Evolutionary conservation across 2,113 vertebrate species (phyloP).

Genomic region (Chloropsis hardwickii): DNA sequence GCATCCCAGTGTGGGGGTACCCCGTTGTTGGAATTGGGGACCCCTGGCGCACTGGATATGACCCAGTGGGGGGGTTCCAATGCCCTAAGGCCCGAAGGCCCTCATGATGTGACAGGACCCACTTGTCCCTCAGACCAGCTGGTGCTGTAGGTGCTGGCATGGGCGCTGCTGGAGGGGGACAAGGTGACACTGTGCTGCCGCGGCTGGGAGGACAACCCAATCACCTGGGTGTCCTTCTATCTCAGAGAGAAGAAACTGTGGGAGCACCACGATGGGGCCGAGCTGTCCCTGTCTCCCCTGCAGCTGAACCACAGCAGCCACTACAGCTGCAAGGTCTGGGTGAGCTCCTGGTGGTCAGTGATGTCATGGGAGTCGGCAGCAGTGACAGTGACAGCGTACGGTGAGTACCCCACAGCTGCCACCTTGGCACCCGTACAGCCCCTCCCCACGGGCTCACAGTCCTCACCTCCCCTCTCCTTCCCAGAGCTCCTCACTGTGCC

Average conservation of each 20-base stretch:
- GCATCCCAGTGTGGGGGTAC: no score
- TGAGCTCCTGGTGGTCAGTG: not conserved
- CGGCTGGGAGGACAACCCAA: no score
- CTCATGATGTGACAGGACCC: no score
- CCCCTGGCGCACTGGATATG: no score
- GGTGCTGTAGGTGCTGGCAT: not conserved
- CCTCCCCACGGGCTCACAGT: not conserved
- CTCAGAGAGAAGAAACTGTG: rapidly evolving
- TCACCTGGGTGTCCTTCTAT: no score
- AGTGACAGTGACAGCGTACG: not conserved
- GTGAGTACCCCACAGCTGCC: not conserved
- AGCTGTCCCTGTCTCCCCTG: not conserved
- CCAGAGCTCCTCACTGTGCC: not conserved
- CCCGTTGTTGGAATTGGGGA: no score
- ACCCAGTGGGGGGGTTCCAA: no score
- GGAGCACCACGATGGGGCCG: rapidly evolving
- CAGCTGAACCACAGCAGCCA: not conserved
- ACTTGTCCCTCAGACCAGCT: no score
- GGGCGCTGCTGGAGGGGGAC: not conserved
- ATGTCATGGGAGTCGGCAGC: no score
- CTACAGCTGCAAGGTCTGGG: rapidly evolving
- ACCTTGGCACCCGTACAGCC: no score
- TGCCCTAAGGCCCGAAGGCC: not conserved
- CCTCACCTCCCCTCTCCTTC: not conserved
- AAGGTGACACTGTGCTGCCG: not conserved